Conservation (phyloP, 2,797 vertebrate genomes). For the Helostoma temminkii region DNA sequence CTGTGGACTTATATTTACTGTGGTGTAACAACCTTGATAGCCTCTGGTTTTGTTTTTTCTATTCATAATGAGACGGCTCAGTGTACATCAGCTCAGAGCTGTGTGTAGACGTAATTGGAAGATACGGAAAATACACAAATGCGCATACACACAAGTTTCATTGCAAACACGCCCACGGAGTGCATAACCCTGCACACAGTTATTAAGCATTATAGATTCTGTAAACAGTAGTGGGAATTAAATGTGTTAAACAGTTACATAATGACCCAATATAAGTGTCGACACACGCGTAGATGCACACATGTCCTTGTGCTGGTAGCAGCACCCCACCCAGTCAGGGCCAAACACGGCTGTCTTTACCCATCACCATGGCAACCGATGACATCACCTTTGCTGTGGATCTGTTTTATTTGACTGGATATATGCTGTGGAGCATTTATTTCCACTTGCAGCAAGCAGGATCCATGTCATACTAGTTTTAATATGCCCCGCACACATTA, state of each 20-base stretch:
- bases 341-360: conserved; percentile 54
- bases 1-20: conserved; percentile 31
- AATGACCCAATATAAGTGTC: background rate
- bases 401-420: conserved; percentile 34
- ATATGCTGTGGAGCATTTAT: conserved; percentile 23
- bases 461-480: background rate
- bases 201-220: conserved; percentile 2
- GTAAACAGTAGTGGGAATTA: conserved; percentile 35
- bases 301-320: conserved; percentile 42
- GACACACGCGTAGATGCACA: conserved; percentile 1
- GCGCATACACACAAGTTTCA: conserved; percentile 16
- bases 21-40: conserved; percentile 44
- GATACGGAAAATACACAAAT: conserved; percentile 24
- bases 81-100: conserved; percentile 54
- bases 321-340: conserved; percentile 60
- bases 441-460: conserved; percentile 15
- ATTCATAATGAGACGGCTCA: conserved; percentile 64
- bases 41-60: conserved; percentile 59
- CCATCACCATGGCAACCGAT: conserved; percentile 74
- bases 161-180: conserved; percentile 6
- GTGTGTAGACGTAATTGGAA: conserved; percentile 64
- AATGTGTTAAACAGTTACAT: conserved; percentile 18
- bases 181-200: background rate
- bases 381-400: conserved; percentile 68
- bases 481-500: background rate